Percentiles rank a stretch among this genome's conserved stretches.
Conservation (phyloP, 2,113 vertebrate species). For the Sylvilagus bachmani region DNA sequence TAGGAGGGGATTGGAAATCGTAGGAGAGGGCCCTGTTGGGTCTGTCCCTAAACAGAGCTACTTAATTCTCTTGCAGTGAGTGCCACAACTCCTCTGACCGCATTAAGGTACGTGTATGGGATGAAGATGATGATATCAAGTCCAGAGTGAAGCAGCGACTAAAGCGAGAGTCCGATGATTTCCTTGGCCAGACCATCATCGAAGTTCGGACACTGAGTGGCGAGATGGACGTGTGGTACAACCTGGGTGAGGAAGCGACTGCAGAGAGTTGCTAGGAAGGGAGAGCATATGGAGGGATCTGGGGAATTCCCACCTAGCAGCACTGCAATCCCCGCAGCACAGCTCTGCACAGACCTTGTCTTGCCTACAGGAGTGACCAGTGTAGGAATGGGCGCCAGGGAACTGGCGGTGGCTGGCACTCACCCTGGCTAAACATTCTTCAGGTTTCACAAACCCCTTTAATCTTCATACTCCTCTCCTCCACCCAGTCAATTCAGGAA, state of each 20-base stretch:
- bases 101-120: conserved; percentile 99
- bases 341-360: not conserved
- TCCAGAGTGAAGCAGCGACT: conserved; percentile 98
- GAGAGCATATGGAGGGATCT: not conserved
- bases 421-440: not conserved
- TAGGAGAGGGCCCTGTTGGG: not conserved
- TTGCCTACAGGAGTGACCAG: not conserved
- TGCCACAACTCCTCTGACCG: conserved; percentile 99
- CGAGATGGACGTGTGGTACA: conserved; percentile 99
- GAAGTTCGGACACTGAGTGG: conserved; percentile 98
- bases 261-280: conserved; percentile 14
- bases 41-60: not conserved
- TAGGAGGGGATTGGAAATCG: not conserved
- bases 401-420: not conserved
- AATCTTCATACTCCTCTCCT: not conserved
- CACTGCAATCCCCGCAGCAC: not conserved
- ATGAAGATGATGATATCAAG: conserved; percentile 99
- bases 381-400: not conserved
- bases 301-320: not conserved
- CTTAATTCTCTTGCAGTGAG: conserved; percentile 90
- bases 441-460: not conserved
- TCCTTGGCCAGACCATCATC: conserved; percentile 98
- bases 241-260: conserved; percentile 92
- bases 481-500: not conserved
- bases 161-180: conserved; percentile 98